Conservation (phyloP, 2,113 vertebrate species). For the Electrona antarctica region DNA sequence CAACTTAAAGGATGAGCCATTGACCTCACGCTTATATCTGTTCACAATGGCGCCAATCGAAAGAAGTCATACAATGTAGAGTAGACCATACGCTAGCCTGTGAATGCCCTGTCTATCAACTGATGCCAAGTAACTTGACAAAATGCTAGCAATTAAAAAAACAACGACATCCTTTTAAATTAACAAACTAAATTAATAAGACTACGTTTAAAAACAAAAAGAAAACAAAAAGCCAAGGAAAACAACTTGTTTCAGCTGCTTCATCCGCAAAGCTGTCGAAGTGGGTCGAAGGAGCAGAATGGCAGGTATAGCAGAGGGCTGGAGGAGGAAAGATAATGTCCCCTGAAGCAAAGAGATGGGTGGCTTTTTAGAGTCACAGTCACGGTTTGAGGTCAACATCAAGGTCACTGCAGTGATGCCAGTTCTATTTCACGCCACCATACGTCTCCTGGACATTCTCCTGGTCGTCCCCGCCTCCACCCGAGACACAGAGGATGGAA, state of each 20-base stretch:
- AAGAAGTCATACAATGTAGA: constrained; percentile 21
- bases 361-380: constrained; percentile 67
- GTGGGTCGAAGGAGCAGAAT: constrained; percentile 24
- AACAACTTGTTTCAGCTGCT: constrained; percentile 32
- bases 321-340: neutral
- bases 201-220: constrained; percentile 9
- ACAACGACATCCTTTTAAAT: neutral
- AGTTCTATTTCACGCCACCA: constrained; percentile 62
- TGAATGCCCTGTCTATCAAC: constrained; percentile 20
- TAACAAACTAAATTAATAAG: constrained; percentile 28
- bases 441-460: too few species aligned
- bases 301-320: constrained; percentile 22
- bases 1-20: constrained; percentile 19
- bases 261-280: constrained; percentile 8
- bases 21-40: constrained; percentile 27
- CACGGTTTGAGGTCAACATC: constrained; percentile 63
- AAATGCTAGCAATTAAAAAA: constrained; percentile 15
- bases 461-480: constrained; percentile 70
- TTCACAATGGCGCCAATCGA: constrained; percentile 24
- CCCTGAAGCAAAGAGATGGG: constrained; percentile 54
- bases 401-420: constrained; percentile 74
- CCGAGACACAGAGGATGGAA: constrained; percentile 72
- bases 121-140: neutral
- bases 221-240: neutral
- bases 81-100: neutral